Percentiles rank a stretch among this genome's conserved stretches.
phyloP scores from a whole-genome alignment of 2,888 invertebrate species.

The Coecobrya sp. region DNA sequence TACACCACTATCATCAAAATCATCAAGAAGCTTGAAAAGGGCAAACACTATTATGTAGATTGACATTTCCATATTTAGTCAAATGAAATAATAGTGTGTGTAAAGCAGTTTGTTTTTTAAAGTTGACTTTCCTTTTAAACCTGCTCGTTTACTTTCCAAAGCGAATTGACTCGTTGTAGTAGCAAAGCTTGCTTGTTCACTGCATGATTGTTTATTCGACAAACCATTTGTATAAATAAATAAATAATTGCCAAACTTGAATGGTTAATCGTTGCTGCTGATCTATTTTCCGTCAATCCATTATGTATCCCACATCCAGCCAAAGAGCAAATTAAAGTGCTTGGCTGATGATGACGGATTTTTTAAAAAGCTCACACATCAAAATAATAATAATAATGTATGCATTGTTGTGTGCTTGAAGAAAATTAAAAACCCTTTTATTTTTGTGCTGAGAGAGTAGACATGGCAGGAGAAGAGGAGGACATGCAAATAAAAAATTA shows the following conservation, averaged over 20 bases:
- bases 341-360: background rate
- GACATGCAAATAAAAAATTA: constrained; percentile 58
- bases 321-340: background rate
- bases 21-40: constrained; percentile 7
- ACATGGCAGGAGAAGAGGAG: background rate
- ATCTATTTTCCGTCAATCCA: background rate
- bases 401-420: background rate
- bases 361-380: background rate
- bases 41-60: background rate
- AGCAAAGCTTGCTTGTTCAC: too few relatives aligned
- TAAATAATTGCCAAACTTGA: constrained; percentile 27
- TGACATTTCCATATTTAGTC: constrained; percentile 48
- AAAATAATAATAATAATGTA: background rate
- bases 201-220: constrained; percentile 5
- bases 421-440: too few relatives aligned
- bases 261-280: background rate
- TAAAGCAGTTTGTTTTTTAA: background rate
- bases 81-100: constrained; percentile 19
- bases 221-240: constrained; percentile 35
- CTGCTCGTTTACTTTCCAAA: constrained; percentile 46
- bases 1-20: constrained; percentile 1
- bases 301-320: background rate
- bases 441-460: constrained; percentile 9
- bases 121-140: constrained; percentile 42
- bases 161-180: background rate